Percentiles rank a stretch among this genome's conserved stretches.
These are phyloP conservation scores for Bombylius discolor DNA, from an alignment of 2,888 invertebrate genomes.

Conservation along the genomic window DNA sequence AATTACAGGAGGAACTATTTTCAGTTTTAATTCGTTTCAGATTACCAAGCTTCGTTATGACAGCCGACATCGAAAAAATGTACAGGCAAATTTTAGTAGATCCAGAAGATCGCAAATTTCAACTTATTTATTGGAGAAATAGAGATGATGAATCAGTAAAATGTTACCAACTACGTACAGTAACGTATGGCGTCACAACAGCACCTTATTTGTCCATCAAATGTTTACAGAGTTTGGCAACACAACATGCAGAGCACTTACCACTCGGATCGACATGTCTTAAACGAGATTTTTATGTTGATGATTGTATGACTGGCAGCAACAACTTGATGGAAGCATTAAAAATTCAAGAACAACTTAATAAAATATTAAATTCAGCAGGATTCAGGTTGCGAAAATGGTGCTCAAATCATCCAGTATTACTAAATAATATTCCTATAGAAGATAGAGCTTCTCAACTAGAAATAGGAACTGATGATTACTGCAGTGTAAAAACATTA, in stretches of 20 bases:
- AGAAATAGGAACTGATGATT: no score
- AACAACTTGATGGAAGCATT: background rate
- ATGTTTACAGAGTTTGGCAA: background rate
- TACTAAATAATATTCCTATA: no score
- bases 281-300: background rate
- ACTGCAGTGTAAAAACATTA: background rate
- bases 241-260: background rate
- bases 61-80: slow-evolving; percentile 18
- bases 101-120: slow-evolving; percentile 11
- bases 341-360: background rate
- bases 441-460: no score
- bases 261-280: background rate
- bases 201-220: slow-evolving; percentile 2
- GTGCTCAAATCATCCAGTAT: background rate
- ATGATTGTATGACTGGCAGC: background rate
- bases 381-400: background rate
- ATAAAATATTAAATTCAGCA: background rate
- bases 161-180: slow-evolving; percentile 9
- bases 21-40: background rate
- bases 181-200: slow-evolving; percentile 12
- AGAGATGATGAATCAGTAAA: slow-evolving; percentile 1
- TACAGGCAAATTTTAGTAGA: slow-evolving; percentile 17
- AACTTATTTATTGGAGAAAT: slow-evolving; percentile 14
- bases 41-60: background rate
- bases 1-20: background rate